Evolutionary conservation across 2,113 vertebrate species (phyloP).

Genomic region (Isurus oxyrinchus): DNA sequence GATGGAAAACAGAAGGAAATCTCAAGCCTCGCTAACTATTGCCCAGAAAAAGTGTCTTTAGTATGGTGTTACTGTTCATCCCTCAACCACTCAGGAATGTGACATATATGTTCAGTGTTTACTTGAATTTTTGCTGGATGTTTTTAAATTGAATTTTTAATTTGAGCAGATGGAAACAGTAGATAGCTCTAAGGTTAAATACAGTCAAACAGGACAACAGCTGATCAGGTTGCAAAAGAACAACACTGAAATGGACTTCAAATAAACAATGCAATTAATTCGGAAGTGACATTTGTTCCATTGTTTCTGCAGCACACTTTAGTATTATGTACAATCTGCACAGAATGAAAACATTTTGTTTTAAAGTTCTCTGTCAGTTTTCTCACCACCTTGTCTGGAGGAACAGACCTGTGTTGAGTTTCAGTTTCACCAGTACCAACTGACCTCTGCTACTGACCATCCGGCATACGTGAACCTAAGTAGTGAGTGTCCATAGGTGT

Average conservation of each 20-base stretch:
- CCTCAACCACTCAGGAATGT: background rate
- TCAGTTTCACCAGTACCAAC: background rate
- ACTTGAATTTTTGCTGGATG: background rate
- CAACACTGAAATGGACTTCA: background rate
- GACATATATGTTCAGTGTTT: background rate
- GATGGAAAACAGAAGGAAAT: constrained; percentile 73
- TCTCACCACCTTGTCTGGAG: background rate
- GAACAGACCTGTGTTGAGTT: background rate
- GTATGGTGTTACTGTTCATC: background rate
- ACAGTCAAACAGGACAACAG: background rate
- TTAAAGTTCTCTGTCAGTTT: background rate
- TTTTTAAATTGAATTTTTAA: background rate
- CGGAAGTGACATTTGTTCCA: background rate
- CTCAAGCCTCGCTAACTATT: constrained; percentile 40
- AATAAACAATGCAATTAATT: background rate
- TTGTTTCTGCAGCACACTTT: background rate
- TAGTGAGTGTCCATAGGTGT: background rate
- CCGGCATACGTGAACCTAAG: background rate
- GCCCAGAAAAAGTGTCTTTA: background rate
- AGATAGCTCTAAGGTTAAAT: background rate
- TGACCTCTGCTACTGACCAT: background rate
- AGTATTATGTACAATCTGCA: background rate
- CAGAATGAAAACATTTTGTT: background rate
- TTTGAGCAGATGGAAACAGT: background rate
- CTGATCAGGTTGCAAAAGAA: background rate